Base-by-base conservation (phyloP, 2,113 vertebrate species). In the Sinocyclocheilus anshuiensis region DNA sequence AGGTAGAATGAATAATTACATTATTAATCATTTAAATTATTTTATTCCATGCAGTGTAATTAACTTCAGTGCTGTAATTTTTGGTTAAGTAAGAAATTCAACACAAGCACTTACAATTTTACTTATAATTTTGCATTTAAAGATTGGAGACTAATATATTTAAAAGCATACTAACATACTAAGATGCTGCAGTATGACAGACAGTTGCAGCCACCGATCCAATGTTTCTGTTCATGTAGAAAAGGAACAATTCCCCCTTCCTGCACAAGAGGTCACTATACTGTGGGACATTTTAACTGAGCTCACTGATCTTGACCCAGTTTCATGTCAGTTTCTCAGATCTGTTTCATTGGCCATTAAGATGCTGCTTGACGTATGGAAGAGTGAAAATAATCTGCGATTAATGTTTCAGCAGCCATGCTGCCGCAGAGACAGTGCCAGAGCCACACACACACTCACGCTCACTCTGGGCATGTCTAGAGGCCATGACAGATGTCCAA, bases 401-500 rank as follows among this genome's bases (percentile, higher is more conserved):
- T 90, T 83, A 90, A 90, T 90, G 87, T 90, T 90, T 88, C 63
- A 90, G 55, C 53, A 83, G 77, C 74, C 87, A 85, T 78, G 85
- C 87, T 90, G 89, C 89, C 81, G 77, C 57, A 53, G 74, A 77
- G 65, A 82, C 45, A 82, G 72, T 63, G 85, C 85, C 89, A 89
- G 85, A 86, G 33, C 78, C 65, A 55, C 79, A 33, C 45, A 55
- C 76, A 85, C 87, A 65, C 53, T 0, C 45, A 55, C 1, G 16
- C 36, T 69, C 77, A 9, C 87, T 90, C 88, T 69, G 89, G 85
- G 89, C 92, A 93, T 91, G 91, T 93, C 94, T 93, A 91, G 92
- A 90, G 93, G 93, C 93, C 72, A 90, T 93, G 92, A 90, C 94
- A 95, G 94, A 94, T 95, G 93, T 94, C 94, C 89, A 89, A 89